Evolutionary conservation across 2,888 invertebrate genomes (phyloP).

Genomic region (Megalurothrips usitatus): DNA sequence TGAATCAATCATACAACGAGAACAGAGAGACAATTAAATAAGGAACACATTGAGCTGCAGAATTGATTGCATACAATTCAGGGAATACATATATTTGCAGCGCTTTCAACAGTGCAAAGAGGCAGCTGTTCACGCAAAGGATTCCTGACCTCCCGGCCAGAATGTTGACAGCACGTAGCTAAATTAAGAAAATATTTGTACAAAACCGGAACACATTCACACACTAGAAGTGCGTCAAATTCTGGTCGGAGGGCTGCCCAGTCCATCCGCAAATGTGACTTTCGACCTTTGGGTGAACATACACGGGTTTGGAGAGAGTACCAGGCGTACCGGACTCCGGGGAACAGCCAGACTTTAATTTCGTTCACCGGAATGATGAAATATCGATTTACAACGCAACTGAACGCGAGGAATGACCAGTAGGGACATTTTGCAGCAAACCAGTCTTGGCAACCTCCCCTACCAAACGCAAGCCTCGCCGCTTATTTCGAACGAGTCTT

Average conservation of each 20-base stretch:
- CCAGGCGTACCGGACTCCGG: too few relatives aligned
- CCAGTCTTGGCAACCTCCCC: too few relatives aligned
- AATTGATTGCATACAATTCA: background rate
- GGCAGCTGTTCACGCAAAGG: background rate
- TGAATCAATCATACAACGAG: background rate
- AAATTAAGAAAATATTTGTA: background rate
- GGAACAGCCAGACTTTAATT: too few relatives aligned
- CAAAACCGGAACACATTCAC: background rate
- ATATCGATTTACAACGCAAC: too few relatives aligned
- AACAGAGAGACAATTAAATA: slow-evolving; percentile 14
- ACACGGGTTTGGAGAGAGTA: too few relatives aligned
- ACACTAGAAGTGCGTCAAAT: background rate
- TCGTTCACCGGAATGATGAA: too few relatives aligned
- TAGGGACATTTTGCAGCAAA: too few relatives aligned
- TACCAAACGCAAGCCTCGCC: too few relatives aligned
- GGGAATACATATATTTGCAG: background rate
- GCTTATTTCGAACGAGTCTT: background rate
- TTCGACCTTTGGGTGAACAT: too few relatives aligned
- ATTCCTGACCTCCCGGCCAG: background rate
- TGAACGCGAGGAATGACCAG: too few relatives aligned
- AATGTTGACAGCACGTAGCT: background rate
- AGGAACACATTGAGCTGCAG: slow-evolving; percentile 24
- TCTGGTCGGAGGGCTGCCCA: background rate
- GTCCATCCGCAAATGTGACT: background rate
- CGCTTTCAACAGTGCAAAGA: slow-evolving; percentile 6